phyloP scores from a whole-genome alignment of 2,113 vertebrate species.

The Emydura subglobosa region DNA sequence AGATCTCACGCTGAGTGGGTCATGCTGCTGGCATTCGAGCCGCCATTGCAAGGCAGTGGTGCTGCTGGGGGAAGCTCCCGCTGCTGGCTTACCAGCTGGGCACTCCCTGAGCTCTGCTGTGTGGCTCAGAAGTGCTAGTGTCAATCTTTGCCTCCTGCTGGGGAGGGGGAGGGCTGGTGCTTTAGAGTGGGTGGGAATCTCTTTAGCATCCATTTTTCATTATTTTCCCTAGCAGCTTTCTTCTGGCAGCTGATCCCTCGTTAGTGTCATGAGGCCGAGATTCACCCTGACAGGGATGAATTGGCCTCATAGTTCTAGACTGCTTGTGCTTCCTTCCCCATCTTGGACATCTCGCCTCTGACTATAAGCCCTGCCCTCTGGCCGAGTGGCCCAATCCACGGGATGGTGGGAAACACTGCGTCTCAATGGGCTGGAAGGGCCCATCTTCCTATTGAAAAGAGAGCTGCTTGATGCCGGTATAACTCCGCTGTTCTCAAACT shows the following conservation, averaged over 20 bases:
- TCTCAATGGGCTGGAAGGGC: neutral
- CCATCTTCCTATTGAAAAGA: neutral
- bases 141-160: neutral
- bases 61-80: neutral
- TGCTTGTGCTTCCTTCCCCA: neutral
- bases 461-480: neutral
- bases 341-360: neutral
- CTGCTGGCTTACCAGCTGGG: neutral
- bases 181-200: neutral
- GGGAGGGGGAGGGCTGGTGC: neutral
- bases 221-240: neutral
- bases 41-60: neutral
- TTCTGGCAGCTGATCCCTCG: neutral
- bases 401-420: neutral
- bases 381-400: neutral
- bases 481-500: neutral
- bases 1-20: neutral
- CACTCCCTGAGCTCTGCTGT: neutral
- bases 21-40: neutral
- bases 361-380: neutral
- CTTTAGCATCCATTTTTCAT: neutral
- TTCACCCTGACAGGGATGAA: neutral
- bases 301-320: neutral
- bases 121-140: neutral
- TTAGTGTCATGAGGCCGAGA: neutral